Evolutionary conservation across 2,113 vertebrate genomes (phyloP).

Genomic region (Serinus canaria): DNA sequence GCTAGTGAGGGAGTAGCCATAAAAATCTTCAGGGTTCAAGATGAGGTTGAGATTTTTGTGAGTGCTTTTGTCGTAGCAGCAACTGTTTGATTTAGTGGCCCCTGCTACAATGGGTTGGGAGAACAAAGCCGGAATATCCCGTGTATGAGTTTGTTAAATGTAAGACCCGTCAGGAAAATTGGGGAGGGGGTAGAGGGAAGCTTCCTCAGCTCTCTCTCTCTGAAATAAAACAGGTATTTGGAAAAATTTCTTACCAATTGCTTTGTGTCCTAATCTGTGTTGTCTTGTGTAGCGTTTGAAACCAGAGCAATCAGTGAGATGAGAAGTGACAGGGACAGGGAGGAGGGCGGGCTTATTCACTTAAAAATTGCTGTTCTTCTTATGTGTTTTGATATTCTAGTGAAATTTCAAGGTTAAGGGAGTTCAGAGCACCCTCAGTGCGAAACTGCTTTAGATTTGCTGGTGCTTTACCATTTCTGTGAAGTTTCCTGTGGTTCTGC

Average conservation of each 20-base stretch:
- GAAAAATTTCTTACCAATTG: background rate
- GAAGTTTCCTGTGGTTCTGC: constrained; percentile 57
- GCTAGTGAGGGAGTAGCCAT: constrained; percentile 71
- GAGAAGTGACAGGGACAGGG: background rate
- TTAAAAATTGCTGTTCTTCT: background rate
- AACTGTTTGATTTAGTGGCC: constrained; percentile 79
- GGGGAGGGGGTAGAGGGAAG: background rate
- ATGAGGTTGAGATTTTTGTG: constrained; percentile 79
- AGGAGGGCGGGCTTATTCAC: background rate
- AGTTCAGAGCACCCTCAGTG: background rate
- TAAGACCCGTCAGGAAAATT: background rate
- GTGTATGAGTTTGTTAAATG: constrained; percentile 30
- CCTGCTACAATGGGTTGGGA: constrained; percentile 65
- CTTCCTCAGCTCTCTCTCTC: background rate
- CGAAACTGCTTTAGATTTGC: constrained; percentile 41
- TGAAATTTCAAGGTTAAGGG: constrained; percentile 41
- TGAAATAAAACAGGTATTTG: background rate
- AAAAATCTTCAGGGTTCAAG: constrained; percentile 86
- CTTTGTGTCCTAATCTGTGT: background rate
- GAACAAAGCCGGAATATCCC: constrained; percentile 72
- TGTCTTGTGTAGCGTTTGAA: background rate
- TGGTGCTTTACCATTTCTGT: background rate
- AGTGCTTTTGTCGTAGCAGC: constrained; percentile 77
- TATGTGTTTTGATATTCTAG: background rate
- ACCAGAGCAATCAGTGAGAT: background rate